These are phyloP conservation scores for Lepus europaeus DNA, from an alignment of 2,113 vertebrate genomes.

Conservation along the genomic window DNA sequence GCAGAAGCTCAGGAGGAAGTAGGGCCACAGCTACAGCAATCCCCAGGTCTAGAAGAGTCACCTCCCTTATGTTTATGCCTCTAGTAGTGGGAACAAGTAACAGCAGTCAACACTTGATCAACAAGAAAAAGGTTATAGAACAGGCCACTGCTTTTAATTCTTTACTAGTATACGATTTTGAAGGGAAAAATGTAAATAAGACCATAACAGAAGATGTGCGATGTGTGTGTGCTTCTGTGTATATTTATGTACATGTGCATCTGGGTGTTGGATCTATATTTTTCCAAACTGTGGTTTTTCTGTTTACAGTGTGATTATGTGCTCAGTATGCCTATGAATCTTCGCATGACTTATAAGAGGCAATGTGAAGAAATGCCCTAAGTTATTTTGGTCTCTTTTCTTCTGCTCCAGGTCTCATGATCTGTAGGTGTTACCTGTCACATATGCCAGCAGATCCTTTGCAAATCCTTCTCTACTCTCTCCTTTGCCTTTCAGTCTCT, in stretches of 20 bases:
- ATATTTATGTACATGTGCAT: neutral
- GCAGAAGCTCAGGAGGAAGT: neutral
- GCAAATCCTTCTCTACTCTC: neutral
- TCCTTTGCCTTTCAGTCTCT: neutral
- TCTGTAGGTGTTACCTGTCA: neutral
- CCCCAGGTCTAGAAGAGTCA: accelerated
- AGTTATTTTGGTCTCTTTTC: constrained; percentile 21
- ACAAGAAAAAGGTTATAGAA: neutral
- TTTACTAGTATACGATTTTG: neutral
- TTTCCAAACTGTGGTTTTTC: neutral
- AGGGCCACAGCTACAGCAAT: neutral
- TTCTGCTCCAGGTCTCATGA: neutral
- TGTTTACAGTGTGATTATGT: constrained; percentile 9
- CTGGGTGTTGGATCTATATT: neutral
- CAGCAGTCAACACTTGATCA: neutral
- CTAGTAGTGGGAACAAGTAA: neutral
- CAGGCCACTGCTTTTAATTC: neutral
- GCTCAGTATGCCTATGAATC: neutral
- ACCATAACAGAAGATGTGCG: neutral
- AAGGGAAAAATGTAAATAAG: neutral
- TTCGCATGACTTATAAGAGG: neutral
- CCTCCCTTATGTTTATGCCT: too few species aligned
- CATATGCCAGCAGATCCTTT: neutral
- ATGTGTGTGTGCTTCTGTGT: neutral
- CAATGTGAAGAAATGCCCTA: neutral